A percentile compares a stretch with the other conserved stretches of the same genome.
Conservation (phyloP, 1,140 invertebrate genomes). For the Muscidifurax raptorellus region DNA sequence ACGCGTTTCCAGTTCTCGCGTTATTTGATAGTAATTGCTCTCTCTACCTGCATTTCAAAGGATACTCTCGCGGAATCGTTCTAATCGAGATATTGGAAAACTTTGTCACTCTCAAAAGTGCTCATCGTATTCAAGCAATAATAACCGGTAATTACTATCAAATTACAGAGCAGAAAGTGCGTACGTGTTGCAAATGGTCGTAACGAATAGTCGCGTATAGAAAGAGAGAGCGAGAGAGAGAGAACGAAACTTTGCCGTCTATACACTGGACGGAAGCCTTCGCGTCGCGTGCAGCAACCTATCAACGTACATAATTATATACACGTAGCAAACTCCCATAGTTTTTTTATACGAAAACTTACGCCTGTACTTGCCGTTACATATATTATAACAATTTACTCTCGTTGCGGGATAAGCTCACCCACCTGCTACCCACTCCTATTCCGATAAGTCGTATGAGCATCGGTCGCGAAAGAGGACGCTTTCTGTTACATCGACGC, state of each 20-base stretch:
- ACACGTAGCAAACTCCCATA: conserved; percentile 21
- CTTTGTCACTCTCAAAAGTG: neutral
- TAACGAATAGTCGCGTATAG: neutral
- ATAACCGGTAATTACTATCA: neutral
- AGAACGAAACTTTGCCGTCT: neutral
- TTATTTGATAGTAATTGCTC: conserved; percentile 1
- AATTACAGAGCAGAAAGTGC: neutral
- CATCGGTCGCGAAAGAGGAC: conserved; percentile 2
- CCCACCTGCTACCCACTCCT: neutral
- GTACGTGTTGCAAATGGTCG: neutral
- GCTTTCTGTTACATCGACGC: conserved; percentile 9
- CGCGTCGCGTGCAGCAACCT: conserved; percentile 13
- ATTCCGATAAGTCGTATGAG: conserved; percentile 13
- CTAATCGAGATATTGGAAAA: neutral
- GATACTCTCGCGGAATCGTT: neutral
- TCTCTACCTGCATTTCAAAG: neutral
- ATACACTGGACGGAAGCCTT: conserved; percentile 26
- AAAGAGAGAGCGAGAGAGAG: neutral
- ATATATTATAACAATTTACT: conserved; percentile 20
- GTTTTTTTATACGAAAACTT: conserved; percentile 41
- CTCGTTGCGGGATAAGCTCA: neutral
- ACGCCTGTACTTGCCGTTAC: conserved; percentile 20
- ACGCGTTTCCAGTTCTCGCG: neutral
- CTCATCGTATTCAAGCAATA: conserved; percentile 1
- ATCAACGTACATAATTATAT: conserved; percentile 11